Base-by-base conservation (phyloP, 2,888 invertebrate species). In the Cordilura impudica region DNA sequence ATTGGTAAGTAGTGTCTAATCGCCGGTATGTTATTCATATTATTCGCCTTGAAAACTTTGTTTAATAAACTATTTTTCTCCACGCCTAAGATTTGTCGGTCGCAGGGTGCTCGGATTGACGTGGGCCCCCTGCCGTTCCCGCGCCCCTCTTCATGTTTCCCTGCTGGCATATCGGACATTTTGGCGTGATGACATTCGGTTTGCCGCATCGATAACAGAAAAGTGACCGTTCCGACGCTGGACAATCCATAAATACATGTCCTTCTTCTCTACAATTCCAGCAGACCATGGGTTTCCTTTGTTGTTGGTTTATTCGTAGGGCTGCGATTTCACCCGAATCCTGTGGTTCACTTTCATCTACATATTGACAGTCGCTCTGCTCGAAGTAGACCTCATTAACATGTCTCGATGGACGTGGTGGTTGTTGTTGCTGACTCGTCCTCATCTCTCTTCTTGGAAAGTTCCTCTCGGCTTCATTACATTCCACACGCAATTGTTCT, bases 251-350 rank as follows among this genome's bases (percentile, higher is more conserved):
- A 19, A 69, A 69, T 2, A 14, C 10, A 2, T 58, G 58, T 0
- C 67, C 31, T 1, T 12, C 19, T 19, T 43, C 26, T 4, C 43
- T 53, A 4, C 67, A 67, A n/a, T 67, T 67, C 54, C 66, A 67
- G 14, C 54, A 67, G 0, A 45, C 14, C 18, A 2, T 7, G 1
- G 7, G 5, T 18, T 18, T 19, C 6, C 6, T 3, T 4, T 26
- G 3, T 6, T 26, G 26, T 26, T 3, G 6, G 26, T 26, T 26
- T 3, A 26, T 6, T 4, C 26, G 26, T 4, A 56, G 1, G 0
- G 61, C 61, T 2, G 47, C 47, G 5, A 47, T 4, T 6, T 26
- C n/a, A 3, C 47, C 61, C 0, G 0, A 3, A 2, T 18, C 8
- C 4, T 10, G 6, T 3, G 4, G 4, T 19, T 23, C 21, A 26